Evolutionary conservation across 1,140 invertebrate species (phyloP), one percentile per base, ranked within the genome.

Genomic region (Ditylenchus dipsaci): DNA sequence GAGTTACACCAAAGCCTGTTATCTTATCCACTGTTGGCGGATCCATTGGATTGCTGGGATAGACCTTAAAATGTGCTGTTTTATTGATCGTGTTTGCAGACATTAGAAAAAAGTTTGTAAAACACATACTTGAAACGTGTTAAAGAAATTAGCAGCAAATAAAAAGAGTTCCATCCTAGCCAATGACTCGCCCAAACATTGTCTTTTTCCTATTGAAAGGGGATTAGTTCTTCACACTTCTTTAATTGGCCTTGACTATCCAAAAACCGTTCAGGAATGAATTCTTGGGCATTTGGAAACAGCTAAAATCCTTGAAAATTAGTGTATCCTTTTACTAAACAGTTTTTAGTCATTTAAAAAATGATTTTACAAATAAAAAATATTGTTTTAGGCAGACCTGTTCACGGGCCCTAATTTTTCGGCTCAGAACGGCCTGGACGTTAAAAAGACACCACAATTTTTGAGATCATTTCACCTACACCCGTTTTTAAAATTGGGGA

Each of bases 241-340:
- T 67, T 62, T n/a, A 72, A 58, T 67, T 73, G 26, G 11, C 70
- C 70, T 17, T 74, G 57, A 23, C 67, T 47, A 27, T 73, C 49
- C n/a, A 72, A 86, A 84, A 93, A 94, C 30, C 92, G 85, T 45
- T 87, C 86, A 0, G 92, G 92, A 33, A 88, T 87, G 84, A 95
- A 95, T 74, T 88, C 87, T 77, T 91, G 88, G 0, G 92, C 91
- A 68, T 91, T 87, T 1, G 90, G 87, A 91, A 91, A 94, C 0
- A 92, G 84, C 33, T 72, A 47, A 69, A 38, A 47, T 13, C 64
- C n/a, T n/a, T 13, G n/a, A 45, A 13, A 11, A n/a, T 13, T 45
- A 45, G 11, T 45, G 11, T n/a, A 45, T 45, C 43, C 11, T n/a
- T 13, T 45, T 13, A 13, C 43, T 13, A 13, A 11, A 45, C 11